A percentile compares a stretch with the other conserved stretches of the same genome.
Evolutionary conservation across 2,113 vertebrate genomes (phyloP).

Genomic region (Saimiri boliviensis): DNA sequence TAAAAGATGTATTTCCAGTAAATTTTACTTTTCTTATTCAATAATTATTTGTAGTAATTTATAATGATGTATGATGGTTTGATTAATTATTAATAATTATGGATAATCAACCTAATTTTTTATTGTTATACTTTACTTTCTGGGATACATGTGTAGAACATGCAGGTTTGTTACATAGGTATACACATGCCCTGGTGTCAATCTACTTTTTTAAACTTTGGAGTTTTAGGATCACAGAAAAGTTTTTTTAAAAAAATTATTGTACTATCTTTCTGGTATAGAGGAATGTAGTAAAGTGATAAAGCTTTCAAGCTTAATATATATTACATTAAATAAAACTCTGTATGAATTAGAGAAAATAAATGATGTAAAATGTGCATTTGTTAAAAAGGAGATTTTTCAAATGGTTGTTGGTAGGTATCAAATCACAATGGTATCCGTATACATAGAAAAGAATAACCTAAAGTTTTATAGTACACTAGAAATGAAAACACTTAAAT

Average conservation of each 20-base stretch:
- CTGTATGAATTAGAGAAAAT: not conserved
- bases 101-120: not conserved
- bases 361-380: not conserved
- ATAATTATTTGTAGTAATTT: conserved; percentile 44
- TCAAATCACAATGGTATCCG: not conserved
- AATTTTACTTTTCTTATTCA: conserved; percentile 32
- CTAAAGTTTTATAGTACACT: not conserved
- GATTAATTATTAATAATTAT: conserved; percentile 37
- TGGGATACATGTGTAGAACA: too few species aligned
- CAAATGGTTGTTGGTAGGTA: not conserved
- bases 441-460: not conserved
- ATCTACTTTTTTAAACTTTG: not conserved
- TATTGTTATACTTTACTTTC: too few species aligned
- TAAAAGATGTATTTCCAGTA: conserved; percentile 15
- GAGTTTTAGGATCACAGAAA: not conserved
- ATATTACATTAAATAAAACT: not conserved
- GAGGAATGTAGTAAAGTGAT: not conserved
- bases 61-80: not conserved
- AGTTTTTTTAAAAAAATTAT: not conserved
- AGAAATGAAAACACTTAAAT: not conserved
- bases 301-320: not conserved
- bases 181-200: too few species aligned
- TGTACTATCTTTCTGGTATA: not conserved
- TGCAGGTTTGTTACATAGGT: too few species aligned
- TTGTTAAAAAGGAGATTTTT: conserved; percentile 2